Evolutionary conservation across 1,140 invertebrate species (phyloP), one percentile per base, ranked within the genome.

Genomic region (Drosophila murphyi): DNA sequence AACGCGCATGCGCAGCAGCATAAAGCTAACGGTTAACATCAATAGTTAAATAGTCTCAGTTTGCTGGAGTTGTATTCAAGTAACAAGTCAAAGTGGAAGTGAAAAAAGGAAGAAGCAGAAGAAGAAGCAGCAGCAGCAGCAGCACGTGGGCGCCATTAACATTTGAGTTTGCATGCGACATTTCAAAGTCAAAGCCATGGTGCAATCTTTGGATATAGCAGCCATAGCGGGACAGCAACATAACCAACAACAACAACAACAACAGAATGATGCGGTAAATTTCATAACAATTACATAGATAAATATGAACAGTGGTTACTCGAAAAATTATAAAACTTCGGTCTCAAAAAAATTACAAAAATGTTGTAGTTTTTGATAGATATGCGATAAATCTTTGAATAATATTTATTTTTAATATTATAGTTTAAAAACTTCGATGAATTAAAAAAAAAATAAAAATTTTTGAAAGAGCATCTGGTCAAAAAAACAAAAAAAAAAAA

Each of bases 141-240:
- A 3, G 32, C 4, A 32, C 35, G 61, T 43, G 37, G 28, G 32
- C 60, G 48, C 7, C 29, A 34, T 60, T 35, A 56, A 20, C 48
- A 43, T n/a, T 62, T 39, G 67, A 54, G 59, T 83, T 76, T 83
- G 85, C 81, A 89, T 83, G 80, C 80, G 85, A 87, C 83, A 87
- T 83, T 87, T 87, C 85, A 89, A 88, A 88, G 80, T 88, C 85
- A 86, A 72, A 89, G 73, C 71, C 77, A 88, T 92, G 88, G 91
- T 92, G 67, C 88, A 92, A 76, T 82, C 91, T 52, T 68, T 92
- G 74, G 90, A 92, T 76, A 92, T 92, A 76, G 80, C 91, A 56
- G 78, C 88, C 70, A 92, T 92, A 81, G 76, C 86, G 55, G 90
- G 87, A 73, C 75, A 67, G 39, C 52, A 63, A 41, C 47, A 43